A percentile compares a stretch with the other conserved stretches of the same genome.
Evolutionary conservation across 2,113 vertebrate species (phyloP).

Genomic region (Eulemur rufifrons): DNA sequence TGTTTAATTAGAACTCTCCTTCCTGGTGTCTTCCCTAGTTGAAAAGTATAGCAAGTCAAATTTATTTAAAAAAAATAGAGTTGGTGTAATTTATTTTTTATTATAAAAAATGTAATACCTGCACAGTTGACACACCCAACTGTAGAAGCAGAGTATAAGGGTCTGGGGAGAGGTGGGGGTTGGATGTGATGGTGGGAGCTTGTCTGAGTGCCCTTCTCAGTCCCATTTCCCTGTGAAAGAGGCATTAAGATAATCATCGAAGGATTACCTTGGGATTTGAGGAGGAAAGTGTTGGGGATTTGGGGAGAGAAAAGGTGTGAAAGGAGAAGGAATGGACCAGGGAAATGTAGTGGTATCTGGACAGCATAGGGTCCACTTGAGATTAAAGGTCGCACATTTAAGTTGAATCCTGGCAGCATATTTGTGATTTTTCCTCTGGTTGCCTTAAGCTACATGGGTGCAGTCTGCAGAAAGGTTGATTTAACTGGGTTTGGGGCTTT

Average conservation of each 20-base stretch:
- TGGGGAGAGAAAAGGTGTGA: neutral
- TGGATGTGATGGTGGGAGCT: neutral
- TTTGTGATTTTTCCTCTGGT: neutral
- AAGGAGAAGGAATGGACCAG: neutral
- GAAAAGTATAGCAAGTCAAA: neutral
- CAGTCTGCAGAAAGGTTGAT: neutral
- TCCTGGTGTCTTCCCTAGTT: neutral
- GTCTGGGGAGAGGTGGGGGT: fast-evolving
- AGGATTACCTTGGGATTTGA: neutral
- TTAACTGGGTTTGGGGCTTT: neutral
- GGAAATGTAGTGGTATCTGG: neutral
- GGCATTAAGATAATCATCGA: neutral
- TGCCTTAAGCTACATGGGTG: neutral
- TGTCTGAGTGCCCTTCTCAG: neutral
- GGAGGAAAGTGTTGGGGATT: neutral
- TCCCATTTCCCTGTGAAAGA: neutral
- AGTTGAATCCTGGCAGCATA: neutral
- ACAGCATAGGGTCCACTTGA: neutral
- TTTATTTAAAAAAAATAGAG: neutral
- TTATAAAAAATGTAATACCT: neutral
- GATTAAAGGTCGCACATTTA: neutral
- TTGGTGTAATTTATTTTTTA: neutral
- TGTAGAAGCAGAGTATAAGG: neutral
- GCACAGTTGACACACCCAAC: neutral
- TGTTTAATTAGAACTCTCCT: neutral